Base-by-base conservation (phyloP, 2,797 vertebrate genomes). In the Malurus leucopterus region DNA sequence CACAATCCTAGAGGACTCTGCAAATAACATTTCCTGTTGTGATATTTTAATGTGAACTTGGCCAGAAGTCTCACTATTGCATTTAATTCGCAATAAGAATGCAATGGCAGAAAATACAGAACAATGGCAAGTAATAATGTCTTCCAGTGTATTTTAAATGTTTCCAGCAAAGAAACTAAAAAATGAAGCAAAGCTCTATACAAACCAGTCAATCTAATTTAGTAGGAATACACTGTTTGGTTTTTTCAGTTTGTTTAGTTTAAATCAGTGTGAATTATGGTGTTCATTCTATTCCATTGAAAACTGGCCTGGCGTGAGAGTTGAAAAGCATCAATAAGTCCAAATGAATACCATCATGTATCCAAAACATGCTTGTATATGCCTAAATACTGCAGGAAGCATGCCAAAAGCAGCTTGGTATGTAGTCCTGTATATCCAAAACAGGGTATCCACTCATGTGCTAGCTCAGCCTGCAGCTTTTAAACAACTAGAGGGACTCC, bases 31-130 rank as follows among this genome's bases (percentile, higher is more conserved):
- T 77, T 86, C 67, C 93, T 84, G 69, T 90, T 78, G 83, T 64
- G 86, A 57, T 93, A 85, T 84, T 89, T 78, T 76, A 77, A 50
- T 75, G 32, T 73, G 55, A 90, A 80, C 73, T 75, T 84, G 80
- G 87, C 72, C 69, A 77, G 54, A 87, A 74, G 17, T 44, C 87
- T 79, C 88, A 36, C 63, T 64, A 6, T 87, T 86, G 16, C 69
- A 69, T 91, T 80, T 51, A 72, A 55, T 89, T 88, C 63, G 47
- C 54, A 89, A 57, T 41, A 85, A 93, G 59, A 93, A 90, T 74
- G 80, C 32, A 73, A 90, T 22, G 47, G 71, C 58, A 76, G 61
- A 91, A 92, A 86, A 78, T n/a, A 61, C 29, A 77, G 69, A 86
- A 86, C 91, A 89, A 91, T 71, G 44, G 93, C 88, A 84, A 54